Conservation (phyloP, 2,888 invertebrate species). For the Theretra japonica region DNA sequence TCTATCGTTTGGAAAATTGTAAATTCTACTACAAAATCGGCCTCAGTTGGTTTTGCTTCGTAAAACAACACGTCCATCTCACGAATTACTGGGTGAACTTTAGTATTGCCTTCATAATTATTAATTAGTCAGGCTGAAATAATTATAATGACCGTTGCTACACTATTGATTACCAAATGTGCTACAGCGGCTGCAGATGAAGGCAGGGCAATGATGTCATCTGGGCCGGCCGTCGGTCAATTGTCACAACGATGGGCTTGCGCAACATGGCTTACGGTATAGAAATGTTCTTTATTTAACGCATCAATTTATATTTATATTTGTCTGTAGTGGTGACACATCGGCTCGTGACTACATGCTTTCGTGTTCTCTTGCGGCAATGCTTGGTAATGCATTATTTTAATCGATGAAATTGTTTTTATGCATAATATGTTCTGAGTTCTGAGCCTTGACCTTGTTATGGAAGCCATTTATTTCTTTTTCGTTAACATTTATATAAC, state of each 20-base stretch:
- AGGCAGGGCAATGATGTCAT: constrained; percentile 48
- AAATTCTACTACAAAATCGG: too few relatives aligned
- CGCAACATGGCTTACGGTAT: constrained; percentile 28
- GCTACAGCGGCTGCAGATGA: constrained; percentile 28
- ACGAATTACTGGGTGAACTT: too few relatives aligned
- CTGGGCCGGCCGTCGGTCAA: constrained; percentile 38
- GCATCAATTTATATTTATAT: constrained; percentile 33
- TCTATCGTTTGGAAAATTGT: too few relatives aligned
- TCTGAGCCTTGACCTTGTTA: neutral
- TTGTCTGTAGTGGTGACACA: constrained; percentile 28
- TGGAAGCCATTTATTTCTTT: neutral
- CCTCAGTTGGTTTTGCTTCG: too few relatives aligned
- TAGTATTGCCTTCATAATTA: neutral
- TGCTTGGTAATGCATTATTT: constrained; percentile 6
- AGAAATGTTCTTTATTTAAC: constrained; percentile 29
- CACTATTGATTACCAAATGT: constrained; percentile 21
- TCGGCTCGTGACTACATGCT: neutral
- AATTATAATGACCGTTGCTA: constrained; percentile 46
- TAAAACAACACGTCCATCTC: too few relatives aligned
- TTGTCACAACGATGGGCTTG: constrained; percentile 32
- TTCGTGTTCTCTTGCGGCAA: neutral
- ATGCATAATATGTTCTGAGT: neutral
- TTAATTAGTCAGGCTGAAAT: constrained; percentile 35
- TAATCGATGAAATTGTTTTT: neutral
- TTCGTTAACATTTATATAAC: neutral